Base-by-base conservation (phyloP, 64 coral and sea anemone species). In the Montipora cactus region DNA sequence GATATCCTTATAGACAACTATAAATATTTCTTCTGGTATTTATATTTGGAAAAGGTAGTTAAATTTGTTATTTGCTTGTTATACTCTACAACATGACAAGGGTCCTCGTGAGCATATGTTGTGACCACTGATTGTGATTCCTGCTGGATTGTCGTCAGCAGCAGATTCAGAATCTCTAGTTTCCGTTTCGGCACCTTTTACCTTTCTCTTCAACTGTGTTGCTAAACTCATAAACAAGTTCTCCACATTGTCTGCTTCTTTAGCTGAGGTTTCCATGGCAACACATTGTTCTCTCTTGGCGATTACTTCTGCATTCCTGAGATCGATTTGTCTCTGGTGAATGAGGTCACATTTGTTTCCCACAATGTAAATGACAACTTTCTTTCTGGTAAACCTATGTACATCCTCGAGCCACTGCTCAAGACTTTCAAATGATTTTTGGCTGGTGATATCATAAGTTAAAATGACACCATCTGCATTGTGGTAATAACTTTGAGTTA, bases 401-500 rank as follows among this genome's bases (percentile, higher is more conserved):
- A 95, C 80, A 47, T 99, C 98, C 23, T 96, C 95, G 44, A 96
- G 88, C 98, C 98, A 99, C 44, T 92, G 85, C 75, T 93, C 85
- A 57, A 99, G 22, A 67, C 83, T 99, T 77, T 99, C 98, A 93
- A 99, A 99, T 8, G 95, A 94, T 85, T 79, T 96, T 25, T 75
- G 75, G 53, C 83, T 99, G 73, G 98, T 99, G 47, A 99, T 99
- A 45, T 99, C 98, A 79, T 96, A 99, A 1, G 92, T 89, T 59
- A 99, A 82, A 50, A 99, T 90, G 3, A 99, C 98, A 3, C 95
- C 98, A 95, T 99, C 95, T 62, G 98, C 95, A 77, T 96, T 99
- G 28, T 99, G 92, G 23, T 99, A 99, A 58, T 99, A 99, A 58
- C 98, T 99, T 46, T 99, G 98, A 74, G 98, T 99, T 4, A 99